phyloP scores from a whole-genome alignment of 2,888 invertebrate species.

The Oscheius myriophilus region DNA sequence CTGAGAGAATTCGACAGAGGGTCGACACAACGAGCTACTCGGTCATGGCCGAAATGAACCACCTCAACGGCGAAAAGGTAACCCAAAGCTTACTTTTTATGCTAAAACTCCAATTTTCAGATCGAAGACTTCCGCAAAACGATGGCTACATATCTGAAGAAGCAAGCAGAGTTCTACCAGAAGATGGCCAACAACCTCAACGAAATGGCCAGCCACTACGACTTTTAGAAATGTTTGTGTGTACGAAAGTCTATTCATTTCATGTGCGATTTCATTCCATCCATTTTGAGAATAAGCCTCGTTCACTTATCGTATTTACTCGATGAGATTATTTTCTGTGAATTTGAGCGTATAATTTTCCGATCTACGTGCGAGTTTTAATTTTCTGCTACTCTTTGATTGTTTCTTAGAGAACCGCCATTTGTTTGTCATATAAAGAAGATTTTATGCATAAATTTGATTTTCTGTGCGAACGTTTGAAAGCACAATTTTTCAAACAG shows the following conservation, averaged over 20 bases:
- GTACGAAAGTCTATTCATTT: not conserved
- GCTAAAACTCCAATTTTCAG: constrained; percentile 71
- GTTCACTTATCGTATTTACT: constrained; percentile 4
- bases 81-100: not conserved
- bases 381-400: not conserved
- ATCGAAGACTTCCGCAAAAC: constrained; percentile 85
- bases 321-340: constrained; percentile 14
- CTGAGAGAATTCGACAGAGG: constrained; percentile 72
- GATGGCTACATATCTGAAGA: constrained; percentile 85
- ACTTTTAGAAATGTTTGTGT: constrained; percentile 16
- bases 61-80: constrained; percentile 83
- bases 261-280: not conserved
- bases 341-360: constrained; percentile 5
- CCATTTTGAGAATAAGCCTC: not conserved
- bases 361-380: not conserved
- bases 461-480: too few species aligned
- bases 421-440: constrained; percentile 1
- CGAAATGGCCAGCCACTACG: constrained; percentile 43
- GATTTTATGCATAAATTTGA: constrained; percentile 5
- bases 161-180: constrained; percentile 91
- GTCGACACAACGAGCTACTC: constrained; percentile 92
- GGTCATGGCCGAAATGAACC: constrained; percentile 90
- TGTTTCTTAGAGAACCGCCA: not conserved
- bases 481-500: too few species aligned
- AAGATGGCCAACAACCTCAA: constrained; percentile 72